Conservation (phyloP, 2,888 invertebrate species). For the Drosophila kambysellisi region DNA sequence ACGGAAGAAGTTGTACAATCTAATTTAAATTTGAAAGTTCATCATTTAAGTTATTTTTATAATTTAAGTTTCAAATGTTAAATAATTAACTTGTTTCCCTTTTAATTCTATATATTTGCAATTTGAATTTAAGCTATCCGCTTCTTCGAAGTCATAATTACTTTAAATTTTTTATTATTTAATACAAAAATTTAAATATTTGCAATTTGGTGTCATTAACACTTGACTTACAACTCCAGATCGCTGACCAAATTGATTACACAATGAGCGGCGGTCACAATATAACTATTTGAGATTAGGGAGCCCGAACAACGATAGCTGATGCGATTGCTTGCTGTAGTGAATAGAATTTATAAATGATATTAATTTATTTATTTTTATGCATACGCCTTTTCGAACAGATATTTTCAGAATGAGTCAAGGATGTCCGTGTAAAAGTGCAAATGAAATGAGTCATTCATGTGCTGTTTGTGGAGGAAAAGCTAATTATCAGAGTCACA, state of each 20-base stretch:
- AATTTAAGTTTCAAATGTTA: neutral
- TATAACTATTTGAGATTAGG: slow-evolving; percentile 86
- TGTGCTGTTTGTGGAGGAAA: slow-evolving; percentile 22
- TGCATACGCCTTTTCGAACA: neutral
- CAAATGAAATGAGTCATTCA: neutral
- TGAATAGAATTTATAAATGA: neutral
- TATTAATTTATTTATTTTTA: slow-evolving; percentile 1
- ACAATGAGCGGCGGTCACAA: slow-evolving; percentile 88
- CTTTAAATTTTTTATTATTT: neutral
- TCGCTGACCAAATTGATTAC: slow-evolving; percentile 86
- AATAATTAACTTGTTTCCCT: neutral
- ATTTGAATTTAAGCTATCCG: neutral
- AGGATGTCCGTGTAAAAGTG: slow-evolving; percentile 46
- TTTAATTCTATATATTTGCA: neutral
- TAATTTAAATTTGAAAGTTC: neutral
- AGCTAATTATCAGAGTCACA: neutral
- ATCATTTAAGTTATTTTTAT: neutral
- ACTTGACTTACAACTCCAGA: slow-evolving; percentile 84
- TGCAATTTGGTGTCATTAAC: neutral
- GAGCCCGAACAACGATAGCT: slow-evolving; percentile 86
- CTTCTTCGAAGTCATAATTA: neutral
- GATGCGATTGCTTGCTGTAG: slow-evolving; percentile 76
- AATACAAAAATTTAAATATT: neutral
- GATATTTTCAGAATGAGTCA: slow-evolving; percentile 29
- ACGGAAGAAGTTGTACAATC: neutral